phyloP scores from a whole-genome alignment of 2,888 invertebrate species.

The Trachelus troglodyta region DNA sequence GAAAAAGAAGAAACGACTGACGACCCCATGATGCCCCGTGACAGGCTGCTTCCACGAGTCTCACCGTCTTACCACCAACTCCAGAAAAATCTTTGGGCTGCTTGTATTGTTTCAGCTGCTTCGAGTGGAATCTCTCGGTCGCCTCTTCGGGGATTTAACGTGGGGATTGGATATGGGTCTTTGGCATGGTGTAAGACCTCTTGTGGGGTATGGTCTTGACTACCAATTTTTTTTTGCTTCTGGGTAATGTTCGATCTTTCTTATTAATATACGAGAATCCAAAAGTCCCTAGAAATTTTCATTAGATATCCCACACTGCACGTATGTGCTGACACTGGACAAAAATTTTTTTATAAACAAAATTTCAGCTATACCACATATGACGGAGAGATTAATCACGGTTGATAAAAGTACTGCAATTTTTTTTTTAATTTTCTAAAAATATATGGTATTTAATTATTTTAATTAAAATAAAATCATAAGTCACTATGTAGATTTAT shows the following conservation, averaged over 20 bases:
- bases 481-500: too few species aligned
- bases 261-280: background rate
- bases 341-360: too few species aligned
- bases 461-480: background rate
- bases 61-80: slow-evolving; percentile 19
- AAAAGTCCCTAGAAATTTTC: background rate
- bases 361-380: background rate
- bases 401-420: background rate
- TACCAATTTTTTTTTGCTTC: background rate
- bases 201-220: background rate
- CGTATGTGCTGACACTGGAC: too few species aligned
- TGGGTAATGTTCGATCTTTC: background rate
- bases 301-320: too few species aligned
- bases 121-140: background rate
- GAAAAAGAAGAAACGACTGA: background rate
- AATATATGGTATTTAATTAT: background rate
- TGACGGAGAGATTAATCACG: background rate
- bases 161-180: background rate
- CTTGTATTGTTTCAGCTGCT: background rate
- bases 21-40: slow-evolving; percentile 16
- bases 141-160: background rate
- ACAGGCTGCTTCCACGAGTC: slow-evolving; percentile 20
- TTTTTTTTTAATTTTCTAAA: background rate
- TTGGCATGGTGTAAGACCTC: background rate
- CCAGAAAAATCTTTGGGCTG: background rate